A percentile compares a stretch with the other conserved stretches of the same genome.
These are phyloP conservation scores for Sardina pilchardus DNA, from an alignment of 2,113 vertebrate genomes.

Conservation along the genomic window DNA sequence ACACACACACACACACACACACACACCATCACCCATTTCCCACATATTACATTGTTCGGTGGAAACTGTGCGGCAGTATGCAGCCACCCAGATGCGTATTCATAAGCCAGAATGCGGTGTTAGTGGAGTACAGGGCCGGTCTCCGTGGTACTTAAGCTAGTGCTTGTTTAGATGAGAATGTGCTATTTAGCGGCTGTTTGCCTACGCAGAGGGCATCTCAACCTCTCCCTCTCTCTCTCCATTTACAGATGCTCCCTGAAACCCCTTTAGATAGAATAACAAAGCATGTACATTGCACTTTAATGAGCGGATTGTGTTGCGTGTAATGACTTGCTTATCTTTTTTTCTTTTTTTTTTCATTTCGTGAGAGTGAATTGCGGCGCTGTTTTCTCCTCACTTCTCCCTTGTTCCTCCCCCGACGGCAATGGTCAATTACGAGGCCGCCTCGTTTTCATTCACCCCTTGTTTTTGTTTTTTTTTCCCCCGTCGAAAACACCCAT, in stretches of 20 bases:
- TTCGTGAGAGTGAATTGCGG: neutral
- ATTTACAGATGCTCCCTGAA: neutral
- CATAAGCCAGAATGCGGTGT: neutral
- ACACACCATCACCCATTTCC: neutral
- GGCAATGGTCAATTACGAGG: neutral
- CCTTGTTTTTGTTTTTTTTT: too few species aligned
- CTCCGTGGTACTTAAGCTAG: neutral
- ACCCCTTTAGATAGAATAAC: neutral
- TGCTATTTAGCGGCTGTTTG: neutral
- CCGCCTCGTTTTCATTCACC: neutral
- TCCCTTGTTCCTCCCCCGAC: too few species aligned
- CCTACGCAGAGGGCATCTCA: neutral
- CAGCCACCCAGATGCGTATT: neutral
- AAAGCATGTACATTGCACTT: neutral
- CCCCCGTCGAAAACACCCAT: neutral
- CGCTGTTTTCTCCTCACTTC: neutral
- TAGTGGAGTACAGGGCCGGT: neutral
- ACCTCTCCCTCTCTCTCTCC: neutral
- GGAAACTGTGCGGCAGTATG: neutral
- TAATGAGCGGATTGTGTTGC: neutral
- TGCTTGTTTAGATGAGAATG: slow-evolving; percentile 3
- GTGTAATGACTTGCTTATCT: neutral
- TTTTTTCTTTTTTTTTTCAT: neutral
- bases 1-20: too few species aligned
- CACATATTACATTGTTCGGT: neutral